Conservation (phyloP, 2,888 invertebrate species). For the Cylloceria caligata region DNA sequence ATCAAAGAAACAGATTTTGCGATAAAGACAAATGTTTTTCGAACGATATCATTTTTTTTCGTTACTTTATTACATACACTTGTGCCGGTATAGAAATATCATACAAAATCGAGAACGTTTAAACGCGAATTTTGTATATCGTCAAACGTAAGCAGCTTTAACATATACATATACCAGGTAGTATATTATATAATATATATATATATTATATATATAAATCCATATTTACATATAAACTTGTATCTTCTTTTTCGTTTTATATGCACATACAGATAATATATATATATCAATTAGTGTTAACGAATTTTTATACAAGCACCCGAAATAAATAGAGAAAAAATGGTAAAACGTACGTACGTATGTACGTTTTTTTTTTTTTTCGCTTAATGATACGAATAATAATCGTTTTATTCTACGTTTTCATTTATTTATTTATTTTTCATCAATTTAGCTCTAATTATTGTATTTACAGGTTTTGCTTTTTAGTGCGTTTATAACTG, state of each 20-base stretch:
- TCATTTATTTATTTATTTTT: constrained; percentile 26
- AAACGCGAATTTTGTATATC: constrained; percentile 67
- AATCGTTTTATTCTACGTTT: constrained; percentile 55
- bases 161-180: constrained; percentile 60
- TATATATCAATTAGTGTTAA: constrained; percentile 62
- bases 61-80: constrained; percentile 81
- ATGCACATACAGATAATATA: constrained; percentile 61
- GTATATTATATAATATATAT: constrained; percentile 63
- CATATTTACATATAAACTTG: constrained; percentile 62
- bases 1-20: neutral
- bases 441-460: constrained; percentile 33
- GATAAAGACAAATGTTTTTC: constrained; percentile 14
- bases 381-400: constrained; percentile 56
- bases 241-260: constrained; percentile 33
- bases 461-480: constrained; percentile 73
- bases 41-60: constrained; percentile 69
- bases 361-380: constrained; percentile 58
- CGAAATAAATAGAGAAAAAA: constrained; percentile 66
- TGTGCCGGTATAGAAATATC: constrained; percentile 83
- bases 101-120: constrained; percentile 80
- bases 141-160: constrained; percentile 73
- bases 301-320: constrained; percentile 71
- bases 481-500: constrained; percentile 72
- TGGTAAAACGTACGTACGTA: constrained; percentile 60
- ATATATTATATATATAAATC: constrained; percentile 62